Percentiles rank a stretch among this genome's conserved stretches.
These are phyloP conservation scores for Calvadosia cruxmelitensis DNA, from an alignment of 30 jellyfish, hydroid and myxozoan genomes.

Conservation along the genomic window DNA sequence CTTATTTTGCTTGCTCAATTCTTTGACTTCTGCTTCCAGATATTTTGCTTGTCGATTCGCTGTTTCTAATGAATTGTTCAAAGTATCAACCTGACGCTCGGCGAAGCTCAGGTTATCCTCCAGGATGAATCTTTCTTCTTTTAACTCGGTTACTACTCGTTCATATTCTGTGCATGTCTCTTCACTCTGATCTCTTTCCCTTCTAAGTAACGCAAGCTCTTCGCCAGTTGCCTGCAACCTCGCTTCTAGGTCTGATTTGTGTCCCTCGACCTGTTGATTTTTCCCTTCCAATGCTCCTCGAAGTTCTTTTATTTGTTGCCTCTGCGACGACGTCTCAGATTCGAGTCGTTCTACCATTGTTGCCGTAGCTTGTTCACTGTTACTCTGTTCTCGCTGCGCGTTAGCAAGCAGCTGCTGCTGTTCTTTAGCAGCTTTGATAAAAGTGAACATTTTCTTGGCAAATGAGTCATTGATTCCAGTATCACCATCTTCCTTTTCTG, in stretches of 20 bases:
- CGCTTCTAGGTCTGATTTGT: too few relatives aligned
- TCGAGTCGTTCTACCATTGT: too few relatives aligned
- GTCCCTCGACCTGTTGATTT: too few relatives aligned
- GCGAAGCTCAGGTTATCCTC: neutral
- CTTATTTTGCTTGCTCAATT: neutral
- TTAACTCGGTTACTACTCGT: neutral
- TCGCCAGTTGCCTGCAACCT: neutral
- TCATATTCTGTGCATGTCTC: neutral
- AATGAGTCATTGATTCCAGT: neutral
- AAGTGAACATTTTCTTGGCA: neutral
- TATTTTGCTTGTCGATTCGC: neutral
- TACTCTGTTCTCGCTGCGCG: neutral
- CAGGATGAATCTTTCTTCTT: neutral
- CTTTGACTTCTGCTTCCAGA: neutral
- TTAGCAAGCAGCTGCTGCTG: neutral
- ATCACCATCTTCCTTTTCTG: neutral
- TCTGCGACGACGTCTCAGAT: neutral
- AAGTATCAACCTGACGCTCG: neutral
- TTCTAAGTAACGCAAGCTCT: neutral
- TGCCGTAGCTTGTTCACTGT: too few relatives aligned
- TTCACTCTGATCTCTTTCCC: neutral
- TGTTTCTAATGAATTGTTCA: neutral
- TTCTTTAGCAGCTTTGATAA: neutral
- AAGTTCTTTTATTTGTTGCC: neutral
- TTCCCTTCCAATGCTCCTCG: neutral